phyloP scores from a whole-genome alignment of 1,140 invertebrate genomes.

The Heliconius hewitsoni region DNA sequence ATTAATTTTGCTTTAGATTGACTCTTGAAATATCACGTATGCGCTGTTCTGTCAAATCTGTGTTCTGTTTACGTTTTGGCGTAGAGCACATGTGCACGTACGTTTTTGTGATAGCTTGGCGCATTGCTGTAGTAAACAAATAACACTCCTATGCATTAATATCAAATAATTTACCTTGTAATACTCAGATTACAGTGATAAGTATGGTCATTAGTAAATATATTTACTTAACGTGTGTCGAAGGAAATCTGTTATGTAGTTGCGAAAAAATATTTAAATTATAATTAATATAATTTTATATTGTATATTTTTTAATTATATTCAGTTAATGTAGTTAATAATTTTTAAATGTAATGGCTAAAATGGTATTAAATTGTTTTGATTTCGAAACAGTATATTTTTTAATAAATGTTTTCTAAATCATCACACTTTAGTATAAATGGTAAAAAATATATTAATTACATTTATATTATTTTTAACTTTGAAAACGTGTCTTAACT shows the following conservation, averaged over 20 bases:
- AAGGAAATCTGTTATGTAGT: neutral
- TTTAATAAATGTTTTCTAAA: too few species aligned
- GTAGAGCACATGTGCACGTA: conserved; percentile 49
- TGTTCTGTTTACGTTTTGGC: conserved; percentile 57
- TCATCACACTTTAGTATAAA: too few species aligned
- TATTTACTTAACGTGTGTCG: neutral
- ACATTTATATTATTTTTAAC: too few species aligned
- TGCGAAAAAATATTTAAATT: neutral
- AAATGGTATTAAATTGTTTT: too few species aligned
- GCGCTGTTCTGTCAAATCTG: conserved; percentile 47
- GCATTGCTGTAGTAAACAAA: conserved; percentile 38
- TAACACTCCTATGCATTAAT: neutral
- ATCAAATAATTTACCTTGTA: conserved; percentile 5
- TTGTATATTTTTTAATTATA: neutral
- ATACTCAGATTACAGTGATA: conserved; percentile 5
- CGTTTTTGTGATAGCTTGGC: conserved; percentile 37
- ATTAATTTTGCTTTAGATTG: conserved; percentile 40
- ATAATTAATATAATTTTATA: neutral
- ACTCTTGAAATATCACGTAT: neutral
- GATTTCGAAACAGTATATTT: too few species aligned
- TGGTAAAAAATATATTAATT: too few species aligned
- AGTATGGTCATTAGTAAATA: neutral
- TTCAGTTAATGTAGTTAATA: neutral
- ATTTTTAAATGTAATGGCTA: too few species aligned
- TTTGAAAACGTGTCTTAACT: too few species aligned